A percentile compares a stretch with the other conserved stretches of the same genome.
These are phyloP conservation scores for Triops longicaudatus DNA, from an alignment of 1,140 invertebrate species.

Conservation along the genomic window DNA sequence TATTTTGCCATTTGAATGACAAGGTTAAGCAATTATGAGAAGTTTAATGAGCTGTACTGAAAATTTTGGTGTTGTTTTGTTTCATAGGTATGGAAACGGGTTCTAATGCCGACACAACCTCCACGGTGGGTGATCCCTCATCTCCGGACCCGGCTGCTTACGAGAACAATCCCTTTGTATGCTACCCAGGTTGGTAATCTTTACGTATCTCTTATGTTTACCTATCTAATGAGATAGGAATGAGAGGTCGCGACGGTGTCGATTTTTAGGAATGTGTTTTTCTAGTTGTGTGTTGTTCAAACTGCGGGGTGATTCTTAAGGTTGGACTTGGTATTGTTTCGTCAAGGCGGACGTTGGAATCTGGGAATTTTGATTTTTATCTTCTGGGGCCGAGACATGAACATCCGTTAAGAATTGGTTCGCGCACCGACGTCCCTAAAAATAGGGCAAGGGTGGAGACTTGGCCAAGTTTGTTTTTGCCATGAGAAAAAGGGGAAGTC, in stretches of 20 bases:
- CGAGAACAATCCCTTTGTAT: not conserved
- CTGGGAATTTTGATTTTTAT: not conserved
- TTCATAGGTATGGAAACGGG: not conserved
- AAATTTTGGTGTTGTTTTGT: not conserved
- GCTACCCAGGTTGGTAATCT: conserved; percentile 1
- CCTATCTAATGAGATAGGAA: not conserved
- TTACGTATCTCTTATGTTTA: not conserved
- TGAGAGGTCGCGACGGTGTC: not conserved
- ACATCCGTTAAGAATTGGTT: not conserved
- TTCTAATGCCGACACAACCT: not conserved
- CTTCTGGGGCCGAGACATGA: not conserved
- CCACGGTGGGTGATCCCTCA: not conserved
- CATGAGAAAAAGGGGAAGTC: not conserved
- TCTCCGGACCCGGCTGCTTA: conserved; percentile 6
- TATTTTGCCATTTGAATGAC: not conserved
- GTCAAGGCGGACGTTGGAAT: not conserved
- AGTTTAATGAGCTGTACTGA: not conserved
- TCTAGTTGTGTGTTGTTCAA: not conserved
- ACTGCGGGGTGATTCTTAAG: not conserved
- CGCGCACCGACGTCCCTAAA: not conserved
- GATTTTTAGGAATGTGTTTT: not conserved
- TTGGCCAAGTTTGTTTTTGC: not conserved
- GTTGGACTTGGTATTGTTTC: not conserved
- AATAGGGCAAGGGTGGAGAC: not conserved
- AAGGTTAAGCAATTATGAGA: not conserved